phyloP scores from a whole-genome alignment of 1,140 invertebrate genomes.

The Bombus soroeensis region DNA sequence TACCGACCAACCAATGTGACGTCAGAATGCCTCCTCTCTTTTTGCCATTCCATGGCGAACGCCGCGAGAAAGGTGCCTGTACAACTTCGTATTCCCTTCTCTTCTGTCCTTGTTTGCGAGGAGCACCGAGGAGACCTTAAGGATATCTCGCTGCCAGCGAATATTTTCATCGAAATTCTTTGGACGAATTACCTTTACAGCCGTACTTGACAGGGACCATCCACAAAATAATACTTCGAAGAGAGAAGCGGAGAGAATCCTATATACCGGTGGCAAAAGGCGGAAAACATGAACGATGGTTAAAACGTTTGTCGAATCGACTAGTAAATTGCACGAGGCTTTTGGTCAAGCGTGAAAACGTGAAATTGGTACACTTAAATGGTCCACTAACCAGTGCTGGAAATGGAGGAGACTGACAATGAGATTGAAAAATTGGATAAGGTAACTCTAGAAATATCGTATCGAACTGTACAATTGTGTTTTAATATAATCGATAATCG shows the following conservation, averaged over 20 bases:
- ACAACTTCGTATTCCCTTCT: conserved; percentile 70
- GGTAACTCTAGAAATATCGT: not conserved
- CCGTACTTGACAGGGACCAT: not conserved
- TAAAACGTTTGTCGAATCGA: not conserved
- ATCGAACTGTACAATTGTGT: too few relatives aligned
- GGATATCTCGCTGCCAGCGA: conserved; percentile 43
- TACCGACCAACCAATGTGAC: conserved; percentile 76
- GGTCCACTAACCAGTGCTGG: not conserved
- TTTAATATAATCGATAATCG: not conserved
- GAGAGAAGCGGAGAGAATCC: not conserved
- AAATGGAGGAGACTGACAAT: too few relatives aligned
- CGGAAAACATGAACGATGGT: not conserved
- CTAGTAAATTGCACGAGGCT: too few relatives aligned
- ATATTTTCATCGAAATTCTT: conserved; percentile 60
- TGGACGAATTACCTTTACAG: conserved; percentile 24
- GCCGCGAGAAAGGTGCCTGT: conserved; percentile 76
- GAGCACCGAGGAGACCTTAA: conserved; percentile 59
- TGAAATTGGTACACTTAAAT: conserved; percentile 13
- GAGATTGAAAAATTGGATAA: not conserved
- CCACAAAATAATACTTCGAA: not conserved
- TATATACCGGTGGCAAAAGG: too few relatives aligned
- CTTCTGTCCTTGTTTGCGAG: conserved; percentile 67
- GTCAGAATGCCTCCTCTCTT: conserved; percentile 75
- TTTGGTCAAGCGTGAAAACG: not conserved
- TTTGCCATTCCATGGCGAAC: conserved; percentile 75